A percentile compares a stretch with the other conserved stretches of the same genome.
Conservation (phyloP, 2,888 invertebrate genomes). For the Parapristionchus giblindavisi region DNA sequence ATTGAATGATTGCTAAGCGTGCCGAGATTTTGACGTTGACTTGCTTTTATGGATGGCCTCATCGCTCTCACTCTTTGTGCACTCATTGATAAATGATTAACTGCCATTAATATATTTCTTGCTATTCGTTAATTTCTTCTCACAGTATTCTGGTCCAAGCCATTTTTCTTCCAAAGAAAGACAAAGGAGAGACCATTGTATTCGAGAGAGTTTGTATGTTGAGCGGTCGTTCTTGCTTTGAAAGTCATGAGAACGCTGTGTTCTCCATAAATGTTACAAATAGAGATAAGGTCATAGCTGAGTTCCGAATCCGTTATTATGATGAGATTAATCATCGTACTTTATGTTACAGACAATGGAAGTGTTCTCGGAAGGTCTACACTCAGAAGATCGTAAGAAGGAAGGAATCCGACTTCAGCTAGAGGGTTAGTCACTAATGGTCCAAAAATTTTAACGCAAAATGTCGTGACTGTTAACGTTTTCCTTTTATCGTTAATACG, state of each 20-base stretch:
- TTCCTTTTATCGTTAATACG: no score
- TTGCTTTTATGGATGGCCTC: no score
- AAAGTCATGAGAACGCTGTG: background rate
- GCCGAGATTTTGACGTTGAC: no score
- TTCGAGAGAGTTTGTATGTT: no score
- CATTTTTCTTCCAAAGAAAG: background rate
- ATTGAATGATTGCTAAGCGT: no score
- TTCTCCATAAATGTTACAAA: background rate
- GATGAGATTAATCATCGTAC: background rate
- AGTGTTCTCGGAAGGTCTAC: slow-evolving; percentile 36
- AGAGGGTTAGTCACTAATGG: no score
- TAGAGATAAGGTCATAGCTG: no score
- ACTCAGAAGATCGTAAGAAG: slow-evolving; percentile 31
- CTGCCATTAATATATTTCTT: background rate
- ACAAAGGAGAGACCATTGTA: background rate
- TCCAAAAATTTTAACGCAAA: no score
- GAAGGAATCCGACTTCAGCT: slow-evolving; percentile 27
- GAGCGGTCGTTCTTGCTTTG: background rate
- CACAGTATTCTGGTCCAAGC: background rate
- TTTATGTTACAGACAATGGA: slow-evolving; percentile 33
- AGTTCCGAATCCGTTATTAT: no score
- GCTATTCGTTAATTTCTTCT: background rate
- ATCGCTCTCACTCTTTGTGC: no score
- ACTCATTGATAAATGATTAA: background rate
- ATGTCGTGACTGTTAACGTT: no score